Conservation (phyloP, 2,113 vertebrate species). For the Cyphomyrus discorhynchus region DNA sequence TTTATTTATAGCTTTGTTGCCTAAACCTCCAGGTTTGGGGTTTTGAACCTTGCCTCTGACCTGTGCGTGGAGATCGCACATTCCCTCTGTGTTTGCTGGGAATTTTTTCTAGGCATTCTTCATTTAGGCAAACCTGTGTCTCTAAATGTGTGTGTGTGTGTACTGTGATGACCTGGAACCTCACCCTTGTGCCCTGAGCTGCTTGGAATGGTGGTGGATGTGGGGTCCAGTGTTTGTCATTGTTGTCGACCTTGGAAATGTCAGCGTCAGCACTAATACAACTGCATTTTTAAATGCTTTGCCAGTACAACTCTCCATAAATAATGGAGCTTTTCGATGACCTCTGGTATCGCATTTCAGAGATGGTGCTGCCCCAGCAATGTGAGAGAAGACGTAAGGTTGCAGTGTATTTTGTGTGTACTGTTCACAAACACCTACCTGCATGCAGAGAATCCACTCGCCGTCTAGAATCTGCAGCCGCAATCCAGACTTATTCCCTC, state of each 20-base stretch:
- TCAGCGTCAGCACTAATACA: background rate
- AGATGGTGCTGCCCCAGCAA: background rate
- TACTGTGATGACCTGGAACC: background rate
- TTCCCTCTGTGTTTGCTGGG: background rate
- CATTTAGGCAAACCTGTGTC: background rate
- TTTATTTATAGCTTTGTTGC: too few species aligned
- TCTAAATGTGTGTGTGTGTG: background rate
- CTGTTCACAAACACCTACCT: background rate
- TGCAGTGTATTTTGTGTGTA: background rate
- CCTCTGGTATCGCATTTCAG: conserved; percentile 28
- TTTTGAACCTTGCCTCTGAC: background rate
- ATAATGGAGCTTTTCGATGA: background rate
- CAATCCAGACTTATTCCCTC: background rate
- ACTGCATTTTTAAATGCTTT: conserved; percentile 12
- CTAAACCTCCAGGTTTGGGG: too few species aligned
- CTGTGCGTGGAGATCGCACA: background rate
- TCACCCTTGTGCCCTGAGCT: background rate
- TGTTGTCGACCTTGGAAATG: background rate
- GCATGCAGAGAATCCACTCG: background rate
- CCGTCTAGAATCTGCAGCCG: background rate
- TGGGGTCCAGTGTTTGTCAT: background rate
- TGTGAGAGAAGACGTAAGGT: background rate
- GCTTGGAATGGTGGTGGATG: background rate
- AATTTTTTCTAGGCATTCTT: background rate
- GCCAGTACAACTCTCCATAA: conserved; percentile 9